Base-by-base conservation (phyloP, 1,140 invertebrate species). In the Bilobella aurantiaca region DNA sequence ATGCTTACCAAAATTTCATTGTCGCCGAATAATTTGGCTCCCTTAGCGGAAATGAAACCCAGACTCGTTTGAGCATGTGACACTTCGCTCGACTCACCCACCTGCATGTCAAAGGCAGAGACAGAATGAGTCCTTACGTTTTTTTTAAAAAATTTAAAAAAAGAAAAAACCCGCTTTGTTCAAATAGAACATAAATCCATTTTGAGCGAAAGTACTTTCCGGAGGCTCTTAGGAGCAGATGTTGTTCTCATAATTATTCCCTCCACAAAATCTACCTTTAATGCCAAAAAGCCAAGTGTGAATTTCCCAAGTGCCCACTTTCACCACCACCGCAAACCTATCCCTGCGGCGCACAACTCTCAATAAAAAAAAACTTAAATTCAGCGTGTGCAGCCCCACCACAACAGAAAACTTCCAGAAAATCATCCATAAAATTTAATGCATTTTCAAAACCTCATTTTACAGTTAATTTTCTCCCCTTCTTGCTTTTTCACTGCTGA, bases 1-100 rank as follows among this genome's bases (percentile, higher is more conserved):
- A n/a, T 66, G 68, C 70, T 72, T 72, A 72, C 70, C 70, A 72
- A 67, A 58, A 71, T 67, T 58, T 72, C 67, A 66, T 72, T 72
- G 62, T 72, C 70, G 37, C 62, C 37, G 58, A 58, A 69, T 37
- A 71, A 61, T 67, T 71, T 71, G 62, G 59, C 64, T 59, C 64
- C 65, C 57, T 71, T 71, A 63, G 49, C 62, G 63, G 69, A 70
- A 56, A 70, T 64, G 64, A 71, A 71, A 63, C 64, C 65, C 27
- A 71, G 65, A 63, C 58, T 64, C 31, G 59, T 59, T 57, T 66
- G 60, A 56, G 63, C 63, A 58, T 69, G 58, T 62, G 66, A 68
- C 59, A 64, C 60, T 58, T 68, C 67, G 67, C 63, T 67, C 67
- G 70, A 67, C 42, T 71, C 70, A 69, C 70, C 70, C 70, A 71